phyloP scores from a whole-genome alignment of 2,888 invertebrate genomes.

The Scelioninae gen. 1 region DNA sequence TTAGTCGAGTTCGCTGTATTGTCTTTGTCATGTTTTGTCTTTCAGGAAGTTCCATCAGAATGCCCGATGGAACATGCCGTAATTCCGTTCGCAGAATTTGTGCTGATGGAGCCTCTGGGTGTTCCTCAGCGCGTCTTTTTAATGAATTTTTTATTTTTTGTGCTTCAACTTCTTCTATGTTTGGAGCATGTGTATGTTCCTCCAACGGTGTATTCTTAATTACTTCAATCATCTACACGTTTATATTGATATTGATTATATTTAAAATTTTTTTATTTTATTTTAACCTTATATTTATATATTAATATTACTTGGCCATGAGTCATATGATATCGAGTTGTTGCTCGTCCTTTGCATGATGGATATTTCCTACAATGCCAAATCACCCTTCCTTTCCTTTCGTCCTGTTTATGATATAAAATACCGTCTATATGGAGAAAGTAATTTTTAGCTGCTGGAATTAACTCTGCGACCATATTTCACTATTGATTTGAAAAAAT shows the following conservation, averaged over 20 bases:
- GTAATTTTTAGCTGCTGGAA: constrained; percentile 8
- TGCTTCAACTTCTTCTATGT: background rate
- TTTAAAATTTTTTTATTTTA: too few relatives aligned
- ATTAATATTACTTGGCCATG: too few relatives aligned
- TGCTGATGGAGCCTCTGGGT: constrained; percentile 5
- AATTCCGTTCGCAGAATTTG: background rate
- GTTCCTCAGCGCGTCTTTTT: constrained; percentile 5
- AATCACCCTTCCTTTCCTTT: constrained; percentile 27
- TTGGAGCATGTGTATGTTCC: background rate
- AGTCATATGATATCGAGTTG: too few relatives aligned
- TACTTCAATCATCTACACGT: too few relatives aligned
- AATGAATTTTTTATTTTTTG: background rate
- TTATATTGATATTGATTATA: too few relatives aligned
- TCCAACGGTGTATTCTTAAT: too few relatives aligned
- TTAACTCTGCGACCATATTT: background rate
- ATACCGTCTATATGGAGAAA: constrained; percentile 24
- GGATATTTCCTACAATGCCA: background rate
- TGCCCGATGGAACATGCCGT: too few relatives aligned
- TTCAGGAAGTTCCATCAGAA: background rate
- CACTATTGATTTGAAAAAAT: too few relatives aligned
- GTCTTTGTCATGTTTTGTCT: background rate
- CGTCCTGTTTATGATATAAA: constrained; percentile 19
- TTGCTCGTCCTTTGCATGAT: too few relatives aligned
- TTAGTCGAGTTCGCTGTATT: background rate
- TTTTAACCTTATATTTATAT: too few relatives aligned